Evolutionary conservation across 2,888 invertebrate species (phyloP).

Genomic region (Drosophila antonietae): DNA sequence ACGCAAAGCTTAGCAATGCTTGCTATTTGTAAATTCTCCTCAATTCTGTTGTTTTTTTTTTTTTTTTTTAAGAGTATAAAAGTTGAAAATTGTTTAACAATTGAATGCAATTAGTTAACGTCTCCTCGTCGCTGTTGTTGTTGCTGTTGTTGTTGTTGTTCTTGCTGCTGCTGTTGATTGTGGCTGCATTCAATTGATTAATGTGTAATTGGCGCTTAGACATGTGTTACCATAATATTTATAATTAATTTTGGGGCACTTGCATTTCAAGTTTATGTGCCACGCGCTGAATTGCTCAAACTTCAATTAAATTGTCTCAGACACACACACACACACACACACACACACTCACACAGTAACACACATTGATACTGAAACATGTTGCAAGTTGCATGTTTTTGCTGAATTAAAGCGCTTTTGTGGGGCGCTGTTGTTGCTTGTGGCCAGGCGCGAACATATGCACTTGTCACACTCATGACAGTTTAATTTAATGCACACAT

Average conservation of each 20-base stretch:
- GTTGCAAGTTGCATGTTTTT: conserved; percentile 72
- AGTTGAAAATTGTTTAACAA: conserved; percentile 55
- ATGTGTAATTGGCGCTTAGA: conserved; percentile 53
- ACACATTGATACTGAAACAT: conserved; percentile 11
- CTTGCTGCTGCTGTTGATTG: conserved; percentile 2
- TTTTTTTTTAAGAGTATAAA: conserved; percentile 21
- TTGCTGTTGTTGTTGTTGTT: conserved; percentile 9
- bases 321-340: conserved; percentile 25
- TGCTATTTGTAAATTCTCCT: conserved; percentile 26
- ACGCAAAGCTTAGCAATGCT: conserved; percentile 47
- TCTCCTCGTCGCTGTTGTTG: conserved; percentile 11
- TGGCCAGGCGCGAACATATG: conserved; percentile 74
- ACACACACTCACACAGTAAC: conserved; percentile 12
- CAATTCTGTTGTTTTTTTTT: neutral
- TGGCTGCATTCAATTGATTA: conserved; percentile 50
- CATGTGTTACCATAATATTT: conserved; percentile 63
- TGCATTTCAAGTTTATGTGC: conserved; percentile 74
- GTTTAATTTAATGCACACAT: conserved; percentile 80
- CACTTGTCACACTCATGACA: conserved; percentile 81
- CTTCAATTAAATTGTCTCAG: conserved; percentile 69
- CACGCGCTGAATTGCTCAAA: conserved; percentile 59
- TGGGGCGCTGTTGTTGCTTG: conserved; percentile 39
- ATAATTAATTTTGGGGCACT: conserved; percentile 56
- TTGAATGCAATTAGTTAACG: conserved; percentile 58
- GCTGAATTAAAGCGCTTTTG: conserved; percentile 72